A percentile compares a stretch with the other conserved stretches of the same genome.
Conservation (phyloP, 2,113 vertebrate genomes). For the Petaurus breviceps region DNA sequence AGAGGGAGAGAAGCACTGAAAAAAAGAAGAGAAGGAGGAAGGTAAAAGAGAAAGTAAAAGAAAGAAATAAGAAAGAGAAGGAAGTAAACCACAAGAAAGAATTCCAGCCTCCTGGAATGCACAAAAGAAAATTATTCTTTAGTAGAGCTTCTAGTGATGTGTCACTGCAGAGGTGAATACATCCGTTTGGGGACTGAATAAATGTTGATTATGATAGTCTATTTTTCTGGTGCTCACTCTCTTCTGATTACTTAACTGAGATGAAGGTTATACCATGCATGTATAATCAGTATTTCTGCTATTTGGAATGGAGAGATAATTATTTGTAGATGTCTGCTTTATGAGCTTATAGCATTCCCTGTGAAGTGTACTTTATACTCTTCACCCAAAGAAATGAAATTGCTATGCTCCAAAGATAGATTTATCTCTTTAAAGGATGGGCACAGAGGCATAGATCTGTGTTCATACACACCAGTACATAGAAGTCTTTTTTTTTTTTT, state of each 20-base stretch:
- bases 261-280: constrained; percentile 46
- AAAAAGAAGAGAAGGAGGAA: neutral
- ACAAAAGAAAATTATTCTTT: constrained; percentile 40
- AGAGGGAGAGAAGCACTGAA: neutral
- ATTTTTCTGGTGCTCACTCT: constrained; percentile 12
- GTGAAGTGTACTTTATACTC: constrained; percentile 3
- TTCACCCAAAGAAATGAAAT: constrained; percentile 28
- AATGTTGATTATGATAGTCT: constrained; percentile 15
- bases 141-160: constrained; percentile 9
- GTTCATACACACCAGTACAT: neutral
- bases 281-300: constrained; percentile 45
- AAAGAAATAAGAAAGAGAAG: neutral
- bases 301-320: constrained; percentile 30
- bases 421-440: neutral
- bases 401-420: neutral
- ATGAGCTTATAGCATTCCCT: constrained; percentile 22
- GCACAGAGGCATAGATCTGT: neutral
- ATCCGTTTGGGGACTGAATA: constrained; percentile 37
- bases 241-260: constrained; percentile 60
- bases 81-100: neutral
- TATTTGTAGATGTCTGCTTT: constrained; percentile 48
- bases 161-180: neutral
- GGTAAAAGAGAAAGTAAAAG: neutral
- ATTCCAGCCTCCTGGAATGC: neutral
- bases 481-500: neutral